These are phyloP conservation scores for Etheostoma cragini DNA, from an alignment of 2,113 vertebrate genomes.

Conservation along the genomic window DNA sequence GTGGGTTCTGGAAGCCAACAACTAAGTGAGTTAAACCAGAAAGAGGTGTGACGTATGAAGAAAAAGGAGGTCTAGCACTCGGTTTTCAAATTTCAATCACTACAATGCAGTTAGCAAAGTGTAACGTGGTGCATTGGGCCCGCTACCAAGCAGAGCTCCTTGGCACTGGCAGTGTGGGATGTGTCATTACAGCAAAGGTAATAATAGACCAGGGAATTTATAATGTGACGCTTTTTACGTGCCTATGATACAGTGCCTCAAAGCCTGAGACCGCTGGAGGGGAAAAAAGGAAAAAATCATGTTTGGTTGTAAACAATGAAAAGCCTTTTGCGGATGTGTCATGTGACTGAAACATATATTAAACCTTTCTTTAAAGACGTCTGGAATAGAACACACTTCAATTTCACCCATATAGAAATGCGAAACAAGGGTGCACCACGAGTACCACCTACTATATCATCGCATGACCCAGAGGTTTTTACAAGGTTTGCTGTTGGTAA, in stretches of 20 bases:
- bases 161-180: constrained; percentile 71
- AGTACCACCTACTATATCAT: constrained; percentile 58
- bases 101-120: constrained; percentile 60
- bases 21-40: background rate
- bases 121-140: constrained; percentile 64
- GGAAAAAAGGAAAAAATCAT: constrained; percentile 24
- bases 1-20: constrained; percentile 5
- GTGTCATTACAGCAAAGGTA: constrained; percentile 78
- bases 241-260: constrained; percentile 56
- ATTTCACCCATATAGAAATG: constrained; percentile 57
- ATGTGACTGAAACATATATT: constrained; percentile 61
- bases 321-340: constrained; percentile 70
- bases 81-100: constrained; percentile 71
- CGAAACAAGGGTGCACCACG: constrained; percentile 8
- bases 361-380: constrained; percentile 47
- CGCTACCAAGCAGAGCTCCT: constrained; percentile 66
- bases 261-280: constrained; percentile 48
- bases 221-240: constrained; percentile 73
- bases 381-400: constrained; percentile 48
- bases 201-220: constrained; percentile 76
- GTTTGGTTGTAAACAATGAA: constrained; percentile 67
- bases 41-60: constrained; percentile 4
- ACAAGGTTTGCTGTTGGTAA: constrained; percentile 56
- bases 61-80: constrained; percentile 39
- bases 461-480: constrained; percentile 49